Evolutionary conservation across 2,888 invertebrate genomes (phyloP), one percentile per base, ranked within the genome.

Genomic region (Girardia tigrina): DNA sequence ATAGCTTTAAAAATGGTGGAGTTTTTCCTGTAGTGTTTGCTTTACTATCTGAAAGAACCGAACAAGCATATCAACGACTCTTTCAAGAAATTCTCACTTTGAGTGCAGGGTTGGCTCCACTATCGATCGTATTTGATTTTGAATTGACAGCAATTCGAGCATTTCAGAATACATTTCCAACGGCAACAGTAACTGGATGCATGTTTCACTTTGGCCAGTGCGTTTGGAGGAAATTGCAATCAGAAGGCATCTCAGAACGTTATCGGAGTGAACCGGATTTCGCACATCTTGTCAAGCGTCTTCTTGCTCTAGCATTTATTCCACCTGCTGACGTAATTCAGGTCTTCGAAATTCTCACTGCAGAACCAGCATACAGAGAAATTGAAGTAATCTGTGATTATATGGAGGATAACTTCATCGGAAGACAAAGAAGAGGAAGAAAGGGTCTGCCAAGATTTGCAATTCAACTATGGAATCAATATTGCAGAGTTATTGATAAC

Each of bases 171-270:
- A 36, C 36, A 36, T 56, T 56, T 56, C n/a, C 56, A 56, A 56
- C n/a, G n/a, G 56, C n/a, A 56, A n/a, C 56, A 56, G 4, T 56
- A 16, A 56, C 56, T 56, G 56, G 56, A 8, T 56, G 4, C 56
- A 56, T 56, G 56, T 56, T 56, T 56, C 56, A 56, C n/a, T 56
- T 56, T 56, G 56, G 56, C 23, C 56, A 56, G n/a, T 56, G n/a
- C 4, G n/a, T 56, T n/a, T 56, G 56, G 56, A 56, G n/a, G 56
- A 56, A 56, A n/a, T 23, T 56, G 23, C 56, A 56, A 56, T 56
- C 4, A 56, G 56, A 56, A 56, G n/a, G 56, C n/a, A 20, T 56
- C 4, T 56, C 56, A 56, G 56, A 56, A 56, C 56, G 56, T 56
- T 56, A 56, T n/a, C 4, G 56, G 23, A n/a, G 23, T 56, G 56